phyloP scores from a whole-genome alignment of 1,140 invertebrate genomes.

The Lethocerus indicus region DNA sequence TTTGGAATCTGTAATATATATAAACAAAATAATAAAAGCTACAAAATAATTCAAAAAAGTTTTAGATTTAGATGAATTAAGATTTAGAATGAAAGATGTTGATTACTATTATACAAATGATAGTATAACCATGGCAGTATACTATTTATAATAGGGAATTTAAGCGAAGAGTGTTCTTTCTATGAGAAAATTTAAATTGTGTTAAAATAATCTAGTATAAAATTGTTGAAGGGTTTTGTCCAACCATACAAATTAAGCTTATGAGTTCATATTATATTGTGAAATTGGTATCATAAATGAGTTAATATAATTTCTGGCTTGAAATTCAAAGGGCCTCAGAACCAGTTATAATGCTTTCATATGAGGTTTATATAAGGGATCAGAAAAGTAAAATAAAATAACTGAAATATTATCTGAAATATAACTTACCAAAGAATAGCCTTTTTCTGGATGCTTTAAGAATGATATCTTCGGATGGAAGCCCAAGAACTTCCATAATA shows the following conservation, averaged over 20 bases:
- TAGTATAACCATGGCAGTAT: background rate
- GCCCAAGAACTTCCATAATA: constrained; percentile 90
- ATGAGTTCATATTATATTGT: too few species aligned
- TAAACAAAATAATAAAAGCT: background rate
- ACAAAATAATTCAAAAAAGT: background rate
- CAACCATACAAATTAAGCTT: too few species aligned
- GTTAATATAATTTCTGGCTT: too few species aligned
- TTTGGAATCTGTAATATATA: constrained; percentile 53
- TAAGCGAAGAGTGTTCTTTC: background rate
- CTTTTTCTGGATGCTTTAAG: constrained; percentile 59
- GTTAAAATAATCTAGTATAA: background rate
- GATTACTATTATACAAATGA: background rate
- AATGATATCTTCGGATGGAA: constrained; percentile 72
- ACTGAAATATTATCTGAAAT: background rate
- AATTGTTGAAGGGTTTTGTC: too few species aligned
- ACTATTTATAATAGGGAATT: background rate
- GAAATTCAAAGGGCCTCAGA: too few species aligned
- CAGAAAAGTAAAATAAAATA: background rate
- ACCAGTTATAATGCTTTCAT: too few species aligned
- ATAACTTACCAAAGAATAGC: constrained; percentile 61
- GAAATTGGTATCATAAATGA: too few species aligned
- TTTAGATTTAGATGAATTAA: too few species aligned
- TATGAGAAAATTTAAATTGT: background rate
- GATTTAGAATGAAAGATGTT: background rate
- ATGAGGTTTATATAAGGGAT: background rate